A percentile compares a stretch with the other conserved stretches of the same genome.
Conservation (phyloP, 2,888 invertebrate species). For the Ichneumoninae sp. region DNA sequence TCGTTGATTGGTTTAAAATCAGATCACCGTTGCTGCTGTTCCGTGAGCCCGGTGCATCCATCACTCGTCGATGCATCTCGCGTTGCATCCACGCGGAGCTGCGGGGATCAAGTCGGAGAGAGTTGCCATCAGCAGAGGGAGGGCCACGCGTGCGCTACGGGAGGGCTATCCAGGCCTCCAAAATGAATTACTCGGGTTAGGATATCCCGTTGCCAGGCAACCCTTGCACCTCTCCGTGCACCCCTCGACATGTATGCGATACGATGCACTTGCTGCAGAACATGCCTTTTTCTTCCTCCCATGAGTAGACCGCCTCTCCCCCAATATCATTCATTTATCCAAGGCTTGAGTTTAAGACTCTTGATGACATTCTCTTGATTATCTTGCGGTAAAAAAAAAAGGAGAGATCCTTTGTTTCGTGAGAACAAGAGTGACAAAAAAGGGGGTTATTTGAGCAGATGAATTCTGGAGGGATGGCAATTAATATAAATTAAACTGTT, state of each 20-base stretch:
- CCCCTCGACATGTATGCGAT: neutral
- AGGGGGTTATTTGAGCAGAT: slow-evolving; percentile 50
- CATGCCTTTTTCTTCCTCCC: slow-evolving; percentile 66
- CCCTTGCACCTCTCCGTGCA: slow-evolving; percentile 67
- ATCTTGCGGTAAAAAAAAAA: slow-evolving; percentile 31
- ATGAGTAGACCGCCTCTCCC: neutral
- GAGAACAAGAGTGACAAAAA: slow-evolving; percentile 47
- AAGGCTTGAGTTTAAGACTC: slow-evolving; percentile 59
- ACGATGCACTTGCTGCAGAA: slow-evolving; percentile 63
- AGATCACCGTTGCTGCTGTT: slow-evolving; percentile 79
- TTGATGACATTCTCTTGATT: slow-evolving; percentile 57
- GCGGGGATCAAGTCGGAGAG: slow-evolving; percentile 56
- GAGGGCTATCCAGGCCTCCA: slow-evolving; percentile 68
- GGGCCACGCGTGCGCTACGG: slow-evolving; percentile 52
- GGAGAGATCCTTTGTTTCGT: slow-evolving; percentile 35
- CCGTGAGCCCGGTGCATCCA: slow-evolving; percentile 74
- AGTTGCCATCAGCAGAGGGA: slow-evolving; percentile 56
- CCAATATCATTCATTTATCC: slow-evolving; percentile 58
- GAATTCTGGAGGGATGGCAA: neutral
- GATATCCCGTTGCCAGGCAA: slow-evolving; percentile 76
- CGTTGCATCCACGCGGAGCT: slow-evolving; percentile 67
- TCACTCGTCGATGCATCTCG: slow-evolving; percentile 68
- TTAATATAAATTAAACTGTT: neutral
- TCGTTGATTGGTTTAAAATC: slow-evolving; percentile 83
- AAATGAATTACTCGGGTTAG: slow-evolving; percentile 80